phyloP scores from a whole-genome alignment of 2,797 vertebrate genomes.

The Enteromius fasciolatus region DNA sequence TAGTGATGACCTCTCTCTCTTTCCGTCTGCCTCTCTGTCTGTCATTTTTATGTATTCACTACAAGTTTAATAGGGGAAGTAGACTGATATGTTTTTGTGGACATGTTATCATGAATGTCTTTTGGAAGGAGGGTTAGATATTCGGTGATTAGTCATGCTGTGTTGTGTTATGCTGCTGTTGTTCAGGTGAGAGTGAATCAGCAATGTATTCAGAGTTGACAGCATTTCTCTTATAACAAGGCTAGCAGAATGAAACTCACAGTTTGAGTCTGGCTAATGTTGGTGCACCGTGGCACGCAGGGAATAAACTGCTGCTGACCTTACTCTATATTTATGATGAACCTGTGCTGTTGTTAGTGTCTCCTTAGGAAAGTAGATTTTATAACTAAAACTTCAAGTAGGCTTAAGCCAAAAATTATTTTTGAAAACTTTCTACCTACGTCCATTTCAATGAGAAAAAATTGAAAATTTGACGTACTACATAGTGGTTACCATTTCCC shows the following conservation, averaged over 20 bases:
- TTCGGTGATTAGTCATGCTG: slow-evolving; percentile 52
- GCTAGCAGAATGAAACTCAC: slow-evolving; percentile 24
- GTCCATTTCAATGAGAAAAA: neutral
- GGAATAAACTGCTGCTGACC: slow-evolving; percentile 28
- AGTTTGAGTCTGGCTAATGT: slow-evolving; percentile 41
- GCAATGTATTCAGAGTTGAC: slow-evolving; percentile 46
- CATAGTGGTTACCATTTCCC: neutral
- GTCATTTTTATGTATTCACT: slow-evolving; percentile 38
- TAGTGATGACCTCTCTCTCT: slow-evolving; percentile 33
- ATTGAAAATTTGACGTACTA: neutral
- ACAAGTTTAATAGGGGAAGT: slow-evolving; percentile 37
- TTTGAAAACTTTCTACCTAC: neutral
- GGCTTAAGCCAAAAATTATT: neutral
- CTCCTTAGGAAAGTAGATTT: neutral
- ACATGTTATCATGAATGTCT: slow-evolving; percentile 42
- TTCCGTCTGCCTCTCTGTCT: slow-evolving; percentile 52
- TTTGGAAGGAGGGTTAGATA: slow-evolving; percentile 45
- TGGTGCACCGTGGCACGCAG: slow-evolving; percentile 12
- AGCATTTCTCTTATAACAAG: slow-evolving; percentile 51
- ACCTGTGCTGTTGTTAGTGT: slow-evolving; percentile 1
- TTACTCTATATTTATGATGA: slow-evolving; percentile 31
- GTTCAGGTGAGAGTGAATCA: slow-evolving; percentile 53
- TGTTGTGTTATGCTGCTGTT: slow-evolving; percentile 43
- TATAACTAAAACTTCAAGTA: slow-evolving; percentile 12
- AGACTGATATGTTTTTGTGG: slow-evolving; percentile 39